phyloP scores from a whole-genome alignment of 2,888 invertebrate genomes.

The Xylophagus ater region DNA sequence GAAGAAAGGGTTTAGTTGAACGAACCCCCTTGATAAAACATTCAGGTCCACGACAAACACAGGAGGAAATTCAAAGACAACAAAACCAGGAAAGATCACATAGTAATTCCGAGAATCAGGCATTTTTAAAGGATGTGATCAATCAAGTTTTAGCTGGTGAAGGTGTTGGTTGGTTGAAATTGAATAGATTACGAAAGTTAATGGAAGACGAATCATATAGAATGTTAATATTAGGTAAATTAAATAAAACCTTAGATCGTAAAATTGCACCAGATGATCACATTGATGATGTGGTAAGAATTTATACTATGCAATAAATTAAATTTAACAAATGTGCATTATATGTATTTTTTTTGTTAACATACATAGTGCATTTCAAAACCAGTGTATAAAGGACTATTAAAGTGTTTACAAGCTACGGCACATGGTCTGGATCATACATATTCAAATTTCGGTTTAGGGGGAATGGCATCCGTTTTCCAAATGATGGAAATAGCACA shows the following conservation, averaged over 20 bases:
- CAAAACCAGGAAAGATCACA: slow-evolving; percentile 60
- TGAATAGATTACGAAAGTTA: slow-evolving; percentile 82
- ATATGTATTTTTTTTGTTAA: background rate
- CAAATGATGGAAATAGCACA: slow-evolving; percentile 97
- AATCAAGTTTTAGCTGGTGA: slow-evolving; percentile 36
- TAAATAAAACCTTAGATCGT: slow-evolving; percentile 85
- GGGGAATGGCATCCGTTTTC: slow-evolving; percentile 95
- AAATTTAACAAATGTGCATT: background rate
- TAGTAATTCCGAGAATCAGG: slow-evolving; percentile 82
- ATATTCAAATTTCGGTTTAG: slow-evolving; percentile 84
- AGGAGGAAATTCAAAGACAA: slow-evolving; percentile 55
- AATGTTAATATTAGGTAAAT: slow-evolving; percentile 86
- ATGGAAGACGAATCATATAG: slow-evolving; percentile 99
- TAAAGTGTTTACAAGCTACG: slow-evolving; percentile 82
- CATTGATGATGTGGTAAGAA: slow-evolving; percentile 89
- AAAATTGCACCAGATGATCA: slow-evolving; percentile 93
- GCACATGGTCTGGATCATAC: slow-evolving; percentile 85
- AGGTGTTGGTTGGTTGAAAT: slow-evolving; percentile 85
- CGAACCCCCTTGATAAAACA: slow-evolving; percentile 82
- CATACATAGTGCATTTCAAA: slow-evolving; percentile 62
- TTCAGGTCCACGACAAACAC: slow-evolving; percentile 53
- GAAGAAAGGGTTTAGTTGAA: slow-evolving; percentile 75
- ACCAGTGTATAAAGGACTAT: slow-evolving; percentile 91
- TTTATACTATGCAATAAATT: background rate
- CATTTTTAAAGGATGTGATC: slow-evolving; percentile 80